Evolutionary conservation across 1,140 invertebrate species (phyloP).

Genomic region (Aphelinus atriplicis): DNA sequence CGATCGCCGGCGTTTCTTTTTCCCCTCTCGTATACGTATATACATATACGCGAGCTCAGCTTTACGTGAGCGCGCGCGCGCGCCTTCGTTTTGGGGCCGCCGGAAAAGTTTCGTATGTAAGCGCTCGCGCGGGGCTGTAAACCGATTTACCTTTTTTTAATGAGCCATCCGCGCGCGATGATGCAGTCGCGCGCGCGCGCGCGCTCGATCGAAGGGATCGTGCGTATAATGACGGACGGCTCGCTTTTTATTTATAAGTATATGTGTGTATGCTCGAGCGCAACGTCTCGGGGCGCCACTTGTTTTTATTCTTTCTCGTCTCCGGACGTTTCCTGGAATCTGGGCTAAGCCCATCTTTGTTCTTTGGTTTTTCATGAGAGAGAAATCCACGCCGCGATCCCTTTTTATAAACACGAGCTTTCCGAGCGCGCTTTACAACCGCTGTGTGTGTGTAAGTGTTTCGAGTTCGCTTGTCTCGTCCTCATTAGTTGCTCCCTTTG

Average conservation of each 20-base stretch:
- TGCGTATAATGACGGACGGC: neutral
- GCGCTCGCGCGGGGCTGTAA: conserved; percentile 19
- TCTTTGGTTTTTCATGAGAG: conserved; percentile 9
- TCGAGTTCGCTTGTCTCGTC: no score
- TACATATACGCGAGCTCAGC: neutral
- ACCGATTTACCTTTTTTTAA: conserved; percentile 37
- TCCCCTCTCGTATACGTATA: neutral
- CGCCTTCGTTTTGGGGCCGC: conserved; percentile 15
- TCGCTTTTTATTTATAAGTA: conserved; percentile 10
- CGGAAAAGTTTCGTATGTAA: conserved; percentile 35
- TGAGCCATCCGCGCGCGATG: neutral
- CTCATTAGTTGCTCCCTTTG: no score
- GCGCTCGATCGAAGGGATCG: conserved; percentile 24
- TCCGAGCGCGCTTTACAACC: neutral
- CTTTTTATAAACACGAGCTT: conserved; percentile 14
- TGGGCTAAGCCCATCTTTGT: neutral
- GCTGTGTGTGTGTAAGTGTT: no score
- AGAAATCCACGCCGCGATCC: neutral
- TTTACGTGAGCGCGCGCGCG: no score
- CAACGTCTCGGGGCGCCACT: no score
- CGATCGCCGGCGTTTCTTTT: neutral
- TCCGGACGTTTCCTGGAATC: conserved; percentile 22
- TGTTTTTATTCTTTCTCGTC: no score
- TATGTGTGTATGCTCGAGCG: no score
- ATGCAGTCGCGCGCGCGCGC: neutral